Evolutionary conservation across 1,140 invertebrate species (phyloP), one percentile per base, ranked within the genome.

Genomic region (Trachymyrmex septentrionalis): DNA sequence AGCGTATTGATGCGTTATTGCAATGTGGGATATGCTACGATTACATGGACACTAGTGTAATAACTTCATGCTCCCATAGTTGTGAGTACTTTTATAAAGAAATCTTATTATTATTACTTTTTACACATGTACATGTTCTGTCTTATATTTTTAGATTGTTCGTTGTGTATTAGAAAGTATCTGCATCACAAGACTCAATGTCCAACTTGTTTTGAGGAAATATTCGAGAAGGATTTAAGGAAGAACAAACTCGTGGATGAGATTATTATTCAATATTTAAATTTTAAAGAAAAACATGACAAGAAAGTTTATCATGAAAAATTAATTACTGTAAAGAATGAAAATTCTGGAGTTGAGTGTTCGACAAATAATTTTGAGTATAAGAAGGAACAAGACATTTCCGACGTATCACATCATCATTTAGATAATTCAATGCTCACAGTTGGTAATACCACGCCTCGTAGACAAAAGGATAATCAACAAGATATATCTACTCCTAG

Each of bases 141-240:
- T 88, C 34, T 94, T 87, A 86, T 88, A 76, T 73, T 93, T 95
- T 66, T 90, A 96, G 96, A 96, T 94, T 96, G 96, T 91, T 96
- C 96, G 0, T 64, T 96, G 9, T 96, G 96, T 76, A 96, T 96
- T 53, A 93, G 96, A 85, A 96, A 95, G 66, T 96, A 95, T 88
- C 93, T 96, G 64, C 94, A 95, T 77, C 96, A 95, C 63, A 96
- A 96, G 92, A 95, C 94, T 0, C 94, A 96, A 76, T 96, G 96
- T 89, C 96, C 96, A 14, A 88, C 90, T 19, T 96, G 96, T 92
- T 96, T 95, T 82, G 92, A 94, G 82, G 94, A 95, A 90, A 94
- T 94, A 55, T 95, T 94, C 85, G 96, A 96, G 76, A 95, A 94
- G 86, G 95, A 96, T 86, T 92, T 96, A 0, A 91, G 95, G 38